Conservation (phyloP, 1,140 invertebrate genomes). For the Metaphire vulgaris region DNA sequence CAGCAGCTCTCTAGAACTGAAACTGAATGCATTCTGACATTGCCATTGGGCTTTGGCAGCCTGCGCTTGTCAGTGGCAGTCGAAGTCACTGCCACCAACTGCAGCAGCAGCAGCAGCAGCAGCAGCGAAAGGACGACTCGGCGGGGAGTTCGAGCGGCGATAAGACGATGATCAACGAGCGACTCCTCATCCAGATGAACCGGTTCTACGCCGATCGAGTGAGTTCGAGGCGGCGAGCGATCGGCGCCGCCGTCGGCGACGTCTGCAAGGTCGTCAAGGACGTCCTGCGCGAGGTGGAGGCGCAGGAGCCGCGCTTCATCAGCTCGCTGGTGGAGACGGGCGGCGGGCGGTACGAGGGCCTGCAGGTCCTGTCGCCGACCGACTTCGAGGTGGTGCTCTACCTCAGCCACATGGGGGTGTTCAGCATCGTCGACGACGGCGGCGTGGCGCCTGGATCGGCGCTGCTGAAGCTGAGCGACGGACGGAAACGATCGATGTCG, state of each 20-base stretch:
- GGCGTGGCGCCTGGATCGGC: constrained; percentile 87
- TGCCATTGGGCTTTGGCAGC: too few species aligned
- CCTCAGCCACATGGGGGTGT: constrained; percentile 90
- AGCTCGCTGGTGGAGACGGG: constrained; percentile 65
- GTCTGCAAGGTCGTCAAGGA: constrained; percentile 72
- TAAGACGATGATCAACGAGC: too few species aligned
- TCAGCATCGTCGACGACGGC: constrained; percentile 86
- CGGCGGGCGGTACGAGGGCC: constrained; percentile 40
- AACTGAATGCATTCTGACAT: too few species aligned
- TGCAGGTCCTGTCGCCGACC: constrained; percentile 69
- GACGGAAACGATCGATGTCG: constrained; percentile 88
- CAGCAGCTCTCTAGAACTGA: too few species aligned
- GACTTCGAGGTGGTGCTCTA: constrained; percentile 93
- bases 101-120: too few species aligned
- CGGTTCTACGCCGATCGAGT: constrained; percentile 87
- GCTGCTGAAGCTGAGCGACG: constrained; percentile 84
- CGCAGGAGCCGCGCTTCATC: constrained; percentile 92
- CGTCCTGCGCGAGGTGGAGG: constrained; percentile 89
- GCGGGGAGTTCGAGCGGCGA: too few species aligned
- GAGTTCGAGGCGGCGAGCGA: constrained; percentile 68
- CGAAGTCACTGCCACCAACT: too few species aligned
- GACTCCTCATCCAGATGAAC: constrained; percentile 85
- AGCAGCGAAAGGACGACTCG: too few species aligned
- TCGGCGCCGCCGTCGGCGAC: constrained; percentile 79
- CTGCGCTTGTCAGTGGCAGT: too few species aligned